Percentiles rank a stretch among this genome's conserved stretches.
phyloP scores from a whole-genome alignment of 2,797 vertebrate species.

The Urosaurus nigricauda region DNA sequence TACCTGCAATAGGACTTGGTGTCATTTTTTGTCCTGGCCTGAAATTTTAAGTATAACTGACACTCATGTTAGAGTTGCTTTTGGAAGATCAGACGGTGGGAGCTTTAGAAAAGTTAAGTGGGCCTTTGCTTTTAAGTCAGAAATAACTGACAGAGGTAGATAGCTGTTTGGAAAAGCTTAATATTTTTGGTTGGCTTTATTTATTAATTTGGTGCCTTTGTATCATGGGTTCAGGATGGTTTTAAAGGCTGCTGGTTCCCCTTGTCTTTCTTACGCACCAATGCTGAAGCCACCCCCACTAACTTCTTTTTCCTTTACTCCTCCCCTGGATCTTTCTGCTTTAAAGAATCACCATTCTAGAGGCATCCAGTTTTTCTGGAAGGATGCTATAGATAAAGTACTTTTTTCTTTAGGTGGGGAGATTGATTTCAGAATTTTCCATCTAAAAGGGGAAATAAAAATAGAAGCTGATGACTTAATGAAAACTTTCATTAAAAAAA shows the following conservation, averaged over 20 bases:
- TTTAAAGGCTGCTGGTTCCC: too few species aligned
- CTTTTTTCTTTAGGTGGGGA: not conserved
- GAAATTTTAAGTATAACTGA: not conserved
- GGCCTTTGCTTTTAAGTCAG: not conserved
- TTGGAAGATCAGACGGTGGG: not conserved
- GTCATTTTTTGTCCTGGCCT: not conserved
- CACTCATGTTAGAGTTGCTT: not conserved
- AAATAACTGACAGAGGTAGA: not conserved
- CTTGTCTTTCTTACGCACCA: too few species aligned
- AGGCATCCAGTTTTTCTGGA: not conserved
- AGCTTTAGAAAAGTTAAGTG: not conserved
- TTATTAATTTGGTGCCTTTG: not conserved
- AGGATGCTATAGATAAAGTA: not conserved
- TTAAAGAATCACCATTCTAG: not conserved
- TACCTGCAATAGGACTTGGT: too few species aligned
- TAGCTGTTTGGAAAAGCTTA: not conserved
- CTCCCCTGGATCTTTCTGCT: too few species aligned
- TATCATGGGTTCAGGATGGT: not conserved
- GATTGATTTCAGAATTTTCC: not conserved
- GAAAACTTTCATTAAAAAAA: not conserved
- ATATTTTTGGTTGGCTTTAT: not conserved
- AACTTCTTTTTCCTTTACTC: too few species aligned
- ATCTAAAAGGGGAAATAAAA: not conserved
- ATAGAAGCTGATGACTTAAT: not conserved
- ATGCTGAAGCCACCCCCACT: too few species aligned